phyloP scores from a whole-genome alignment of 2,888 invertebrate genomes.

The Tenthredo amoena region DNA sequence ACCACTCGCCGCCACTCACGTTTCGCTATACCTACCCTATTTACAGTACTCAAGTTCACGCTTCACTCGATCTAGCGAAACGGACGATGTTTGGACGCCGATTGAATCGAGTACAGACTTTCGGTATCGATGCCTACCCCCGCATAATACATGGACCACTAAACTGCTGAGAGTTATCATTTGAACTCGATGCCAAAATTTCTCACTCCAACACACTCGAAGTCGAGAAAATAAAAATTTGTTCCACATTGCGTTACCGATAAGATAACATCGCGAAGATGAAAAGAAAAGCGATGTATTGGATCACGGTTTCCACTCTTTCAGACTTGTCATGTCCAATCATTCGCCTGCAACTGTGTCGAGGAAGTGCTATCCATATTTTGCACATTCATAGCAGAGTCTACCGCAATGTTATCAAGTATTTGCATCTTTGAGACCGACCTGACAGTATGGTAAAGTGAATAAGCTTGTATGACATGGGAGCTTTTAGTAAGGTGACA shows the following conservation, averaged over 20 bases:
- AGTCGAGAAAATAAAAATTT: neutral
- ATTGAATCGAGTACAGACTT: conserved; percentile 24
- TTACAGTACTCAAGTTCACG: conserved; percentile 37
- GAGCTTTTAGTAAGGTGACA: neutral
- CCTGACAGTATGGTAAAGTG: neutral
- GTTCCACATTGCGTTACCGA: neutral
- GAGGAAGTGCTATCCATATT: neutral
- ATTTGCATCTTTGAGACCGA: neutral
- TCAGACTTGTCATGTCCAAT: neutral
- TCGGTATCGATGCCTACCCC: neutral
- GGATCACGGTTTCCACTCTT: neutral
- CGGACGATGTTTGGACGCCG: conserved; percentile 32
- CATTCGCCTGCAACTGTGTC: no score
- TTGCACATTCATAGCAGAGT: neutral
- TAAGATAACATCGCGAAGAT: neutral
- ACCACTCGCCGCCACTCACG: conserved; percentile 5
- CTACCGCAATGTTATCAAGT: neutral
- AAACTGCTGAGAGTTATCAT: neutral
- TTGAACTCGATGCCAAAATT: conserved; percentile 2
- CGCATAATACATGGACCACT: neutral
- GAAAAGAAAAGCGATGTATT: neutral
- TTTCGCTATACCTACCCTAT: conserved; percentile 40
- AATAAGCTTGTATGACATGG: neutral
- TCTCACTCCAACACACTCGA: neutral
- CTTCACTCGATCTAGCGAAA: conserved; percentile 9